Evolutionary conservation across 2,797 vertebrate species (phyloP).

Genomic region (Sphenodon punctatus): DNA sequence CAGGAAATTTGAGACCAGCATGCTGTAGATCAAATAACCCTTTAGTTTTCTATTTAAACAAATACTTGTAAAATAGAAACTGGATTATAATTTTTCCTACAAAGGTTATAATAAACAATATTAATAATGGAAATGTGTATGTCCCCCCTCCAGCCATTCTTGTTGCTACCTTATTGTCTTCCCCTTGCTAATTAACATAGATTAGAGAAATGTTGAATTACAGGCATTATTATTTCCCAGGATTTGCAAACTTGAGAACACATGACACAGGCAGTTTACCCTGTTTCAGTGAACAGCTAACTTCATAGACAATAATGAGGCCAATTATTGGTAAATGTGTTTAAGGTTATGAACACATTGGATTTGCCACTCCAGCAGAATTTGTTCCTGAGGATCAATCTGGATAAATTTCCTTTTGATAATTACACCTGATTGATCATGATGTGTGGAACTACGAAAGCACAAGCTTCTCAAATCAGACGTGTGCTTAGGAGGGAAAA

Average conservation of each 20-base stretch:
- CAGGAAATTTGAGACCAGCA: slow-evolving; percentile 48
- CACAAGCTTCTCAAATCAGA: slow-evolving; percentile 33
- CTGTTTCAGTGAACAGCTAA: slow-evolving; percentile 51
- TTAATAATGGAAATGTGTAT: slow-evolving; percentile 18
- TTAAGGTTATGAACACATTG: slow-evolving; percentile 43
- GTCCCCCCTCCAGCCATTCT: neutral
- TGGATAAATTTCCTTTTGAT: slow-evolving; percentile 61
- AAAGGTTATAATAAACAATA: neutral
- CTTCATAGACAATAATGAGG: slow-evolving; percentile 51
- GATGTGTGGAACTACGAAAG: slow-evolving; percentile 47
- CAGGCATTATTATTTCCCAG: slow-evolving; percentile 46
- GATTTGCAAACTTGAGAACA: slow-evolving; percentile 44
- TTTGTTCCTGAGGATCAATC: slow-evolving; percentile 59
- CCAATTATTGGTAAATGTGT: slow-evolving; percentile 67
- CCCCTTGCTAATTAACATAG: slow-evolving; percentile 30
- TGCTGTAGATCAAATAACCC: slow-evolving; percentile 44
- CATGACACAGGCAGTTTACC: slow-evolving; percentile 32
- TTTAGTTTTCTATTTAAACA: slow-evolving; percentile 57
- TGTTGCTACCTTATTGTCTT: neutral
- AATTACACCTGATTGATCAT: slow-evolving; percentile 59
- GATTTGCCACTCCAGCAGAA: slow-evolving; percentile 52
- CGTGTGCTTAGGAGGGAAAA: slow-evolving; percentile 42
- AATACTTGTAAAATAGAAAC: slow-evolving; percentile 12
- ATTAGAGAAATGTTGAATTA: slow-evolving; percentile 48
- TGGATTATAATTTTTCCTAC: neutral